Evolutionary conservation across 1,140 invertebrate species (phyloP).

Genomic region (Phenacoccus solenopsis): DNA sequence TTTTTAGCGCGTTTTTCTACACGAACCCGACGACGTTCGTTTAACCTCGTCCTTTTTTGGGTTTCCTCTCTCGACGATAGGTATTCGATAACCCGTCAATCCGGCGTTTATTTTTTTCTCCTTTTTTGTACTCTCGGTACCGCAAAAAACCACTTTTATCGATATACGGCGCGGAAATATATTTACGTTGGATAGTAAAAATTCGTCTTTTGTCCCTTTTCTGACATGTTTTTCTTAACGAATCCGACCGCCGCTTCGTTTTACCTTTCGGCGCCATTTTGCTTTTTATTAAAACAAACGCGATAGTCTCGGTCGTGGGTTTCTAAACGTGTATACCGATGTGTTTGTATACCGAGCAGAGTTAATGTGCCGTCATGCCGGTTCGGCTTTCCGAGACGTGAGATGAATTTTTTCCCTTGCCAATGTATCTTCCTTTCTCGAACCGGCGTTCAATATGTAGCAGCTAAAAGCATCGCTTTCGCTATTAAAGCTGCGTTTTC

Average conservation of each 20-base stretch:
- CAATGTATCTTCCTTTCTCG: no score
- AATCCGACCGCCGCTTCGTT: background rate
- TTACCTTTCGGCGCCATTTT: background rate
- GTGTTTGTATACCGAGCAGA: no score
- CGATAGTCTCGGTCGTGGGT: background rate
- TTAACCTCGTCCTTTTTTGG: background rate
- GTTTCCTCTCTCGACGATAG: no score
- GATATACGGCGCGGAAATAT: background rate
- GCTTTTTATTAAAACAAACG: background rate
- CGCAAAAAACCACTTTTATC: background rate
- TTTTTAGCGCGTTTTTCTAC: background rate
- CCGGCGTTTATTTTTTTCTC: background rate
- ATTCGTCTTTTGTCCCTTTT: background rate
- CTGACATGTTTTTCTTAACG: background rate
- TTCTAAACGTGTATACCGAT: no score
- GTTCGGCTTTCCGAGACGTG: no score
- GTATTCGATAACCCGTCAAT: slow-evolving; percentile 1
- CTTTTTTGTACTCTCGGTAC: background rate
- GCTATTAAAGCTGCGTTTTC: no score
- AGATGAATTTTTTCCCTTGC: no score
- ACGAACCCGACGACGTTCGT: background rate
- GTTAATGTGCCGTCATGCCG: no score
- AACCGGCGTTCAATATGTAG: no score
- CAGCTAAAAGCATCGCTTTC: no score
- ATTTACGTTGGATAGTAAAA: background rate